Conservation (phyloP, 2,888 invertebrate species). For the Drosophila lacicola region DNA sequence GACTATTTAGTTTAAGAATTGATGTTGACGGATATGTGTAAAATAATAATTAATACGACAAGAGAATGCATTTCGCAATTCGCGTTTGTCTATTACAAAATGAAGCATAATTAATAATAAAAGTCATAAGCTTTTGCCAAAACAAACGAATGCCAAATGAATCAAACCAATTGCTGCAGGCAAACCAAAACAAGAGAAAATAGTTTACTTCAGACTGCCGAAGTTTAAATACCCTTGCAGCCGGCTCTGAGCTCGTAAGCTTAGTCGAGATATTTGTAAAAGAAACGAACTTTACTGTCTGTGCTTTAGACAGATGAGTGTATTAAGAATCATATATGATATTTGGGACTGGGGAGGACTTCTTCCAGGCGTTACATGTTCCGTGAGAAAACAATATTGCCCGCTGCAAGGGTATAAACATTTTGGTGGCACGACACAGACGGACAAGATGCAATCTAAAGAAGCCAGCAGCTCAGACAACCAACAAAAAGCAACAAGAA, state of each 20-base stretch:
- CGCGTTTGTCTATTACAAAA: conserved; percentile 1
- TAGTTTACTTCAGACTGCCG: not conserved
- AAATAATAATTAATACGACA: conserved; percentile 5
- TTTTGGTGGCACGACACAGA: conserved; percentile 42
- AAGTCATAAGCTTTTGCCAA: conserved; percentile 18
- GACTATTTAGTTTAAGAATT: conserved; percentile 15
- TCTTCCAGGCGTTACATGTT: not conserved
- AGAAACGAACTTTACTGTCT: no score
- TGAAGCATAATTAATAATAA: conserved; percentile 45
- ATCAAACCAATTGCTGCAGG: conserved; percentile 5
- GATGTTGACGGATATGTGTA: conserved; percentile 19
- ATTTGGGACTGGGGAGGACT: not conserved
- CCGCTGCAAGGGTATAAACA: conserved; percentile 1
- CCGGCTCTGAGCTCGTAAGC: no score
- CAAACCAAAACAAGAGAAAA: conserved; percentile 25
- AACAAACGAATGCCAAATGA: conserved; percentile 28
- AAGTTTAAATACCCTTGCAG: conserved; percentile 2
- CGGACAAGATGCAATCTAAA: conserved; percentile 74
- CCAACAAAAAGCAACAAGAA: conserved; percentile 9
- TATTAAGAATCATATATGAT: no score
- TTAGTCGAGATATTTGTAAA: no score
- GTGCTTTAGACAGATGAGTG: no score
- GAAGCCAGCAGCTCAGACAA: conserved; percentile 47
- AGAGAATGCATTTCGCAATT: conserved; percentile 3
- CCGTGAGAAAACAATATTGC: not conserved